Evolutionary conservation across 2,113 vertebrate species (phyloP).

Genomic region (Albula goreensis): DNA sequence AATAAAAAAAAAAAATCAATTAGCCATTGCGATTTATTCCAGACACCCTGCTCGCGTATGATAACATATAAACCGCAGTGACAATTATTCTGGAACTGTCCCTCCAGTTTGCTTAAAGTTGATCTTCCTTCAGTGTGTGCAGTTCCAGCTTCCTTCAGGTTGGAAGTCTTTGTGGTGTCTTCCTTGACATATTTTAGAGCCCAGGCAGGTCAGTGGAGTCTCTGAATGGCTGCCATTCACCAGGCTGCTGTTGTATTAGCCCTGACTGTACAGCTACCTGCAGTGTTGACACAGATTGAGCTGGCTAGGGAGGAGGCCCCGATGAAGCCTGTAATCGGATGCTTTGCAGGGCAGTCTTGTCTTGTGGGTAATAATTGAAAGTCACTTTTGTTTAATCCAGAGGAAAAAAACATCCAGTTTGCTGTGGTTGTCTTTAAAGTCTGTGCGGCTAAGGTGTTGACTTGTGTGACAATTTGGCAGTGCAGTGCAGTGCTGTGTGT

Average conservation of each 20-base stretch:
- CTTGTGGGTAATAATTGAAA: neutral
- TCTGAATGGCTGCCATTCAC: neutral
- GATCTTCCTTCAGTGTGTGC: neutral
- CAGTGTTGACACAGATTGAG: neutral
- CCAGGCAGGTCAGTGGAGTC: neutral
- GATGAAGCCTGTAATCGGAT: neutral
- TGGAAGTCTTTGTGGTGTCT: neutral
- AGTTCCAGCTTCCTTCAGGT: neutral
- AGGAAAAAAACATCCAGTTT: neutral
- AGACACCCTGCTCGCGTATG: neutral
- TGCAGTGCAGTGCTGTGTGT: constrained; percentile 15
- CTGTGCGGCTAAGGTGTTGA: neutral
- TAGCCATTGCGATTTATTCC: neutral
- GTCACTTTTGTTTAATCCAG: neutral
- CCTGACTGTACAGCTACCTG: neutral
- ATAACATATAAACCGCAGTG: neutral
- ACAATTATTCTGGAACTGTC: neutral
- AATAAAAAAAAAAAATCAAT: neutral
- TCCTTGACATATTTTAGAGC: neutral
- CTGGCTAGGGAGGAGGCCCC: neutral
- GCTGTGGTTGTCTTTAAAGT: neutral
- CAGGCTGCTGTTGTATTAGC: neutral
- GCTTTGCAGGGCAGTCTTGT: neutral
- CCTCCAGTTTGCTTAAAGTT: too few relatives aligned
- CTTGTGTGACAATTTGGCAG: neutral